phyloP scores from a whole-genome alignment of 2,888 invertebrate species.

The Mesorhabditis spiculigera region DNA sequence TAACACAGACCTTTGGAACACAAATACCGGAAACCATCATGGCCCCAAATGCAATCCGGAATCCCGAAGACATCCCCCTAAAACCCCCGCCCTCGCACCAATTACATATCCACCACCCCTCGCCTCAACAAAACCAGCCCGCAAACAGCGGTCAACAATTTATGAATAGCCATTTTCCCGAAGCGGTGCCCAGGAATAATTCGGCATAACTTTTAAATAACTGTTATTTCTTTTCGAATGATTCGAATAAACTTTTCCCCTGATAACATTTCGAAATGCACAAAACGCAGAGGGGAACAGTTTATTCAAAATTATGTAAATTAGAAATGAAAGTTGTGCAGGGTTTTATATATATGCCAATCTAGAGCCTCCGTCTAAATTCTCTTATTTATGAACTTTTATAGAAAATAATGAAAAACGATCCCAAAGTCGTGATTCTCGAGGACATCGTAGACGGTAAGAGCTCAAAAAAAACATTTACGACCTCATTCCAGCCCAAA shows the following conservation, averaged over 20 bases:
- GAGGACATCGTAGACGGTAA: neutral
- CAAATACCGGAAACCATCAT: neutral
- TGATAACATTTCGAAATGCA: neutral
- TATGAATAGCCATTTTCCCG: neutral
- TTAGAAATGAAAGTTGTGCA: too few species aligned
- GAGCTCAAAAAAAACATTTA: neutral
- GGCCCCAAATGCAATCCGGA: neutral
- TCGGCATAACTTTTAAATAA: neutral
- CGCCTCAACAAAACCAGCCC: neutral
- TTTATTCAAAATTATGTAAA: neutral
- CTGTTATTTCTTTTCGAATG: too few species aligned
- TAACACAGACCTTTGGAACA: neutral
- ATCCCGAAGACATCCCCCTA: neutral
- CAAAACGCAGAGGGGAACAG: neutral
- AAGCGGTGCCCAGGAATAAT: neutral
- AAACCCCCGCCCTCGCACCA: too few species aligned
- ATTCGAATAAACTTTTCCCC: neutral
- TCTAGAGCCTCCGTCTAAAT: too few species aligned
- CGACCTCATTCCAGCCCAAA: slow-evolving; percentile 3
- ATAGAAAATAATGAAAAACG: too few species aligned
- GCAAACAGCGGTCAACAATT: neutral
- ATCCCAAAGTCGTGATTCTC: neutral
- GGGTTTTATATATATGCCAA: too few species aligned
- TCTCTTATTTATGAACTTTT: too few species aligned
- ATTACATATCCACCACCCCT: too few species aligned